Conservation (phyloP, 2,113 vertebrate genomes). For the Podiceps cristatus region DNA sequence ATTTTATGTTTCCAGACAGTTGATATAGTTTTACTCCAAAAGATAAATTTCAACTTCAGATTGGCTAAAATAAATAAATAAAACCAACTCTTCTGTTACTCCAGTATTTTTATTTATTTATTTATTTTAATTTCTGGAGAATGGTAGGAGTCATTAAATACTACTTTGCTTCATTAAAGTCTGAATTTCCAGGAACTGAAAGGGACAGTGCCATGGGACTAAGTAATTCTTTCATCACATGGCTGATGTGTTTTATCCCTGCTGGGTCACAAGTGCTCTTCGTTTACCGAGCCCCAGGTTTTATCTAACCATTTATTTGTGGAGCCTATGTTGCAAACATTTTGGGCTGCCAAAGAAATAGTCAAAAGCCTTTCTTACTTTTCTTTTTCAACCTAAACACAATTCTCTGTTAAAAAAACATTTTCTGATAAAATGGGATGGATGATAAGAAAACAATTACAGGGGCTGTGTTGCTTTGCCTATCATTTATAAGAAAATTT, state of each 20-base stretch:
- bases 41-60: neutral
- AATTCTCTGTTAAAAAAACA: neutral
- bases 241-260: neutral
- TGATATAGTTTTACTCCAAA: neutral
- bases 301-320: slow-evolving; percentile 1
- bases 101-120: no score
- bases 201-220: neutral
- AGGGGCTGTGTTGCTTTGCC: neutral
- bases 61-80: neutral
- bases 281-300: neutral
- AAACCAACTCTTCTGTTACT: neutral
- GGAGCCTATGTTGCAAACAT: neutral
- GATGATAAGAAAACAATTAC: slow-evolving; percentile 3
- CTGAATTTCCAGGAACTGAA: neutral
- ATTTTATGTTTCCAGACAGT: neutral
- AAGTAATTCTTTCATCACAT: neutral
- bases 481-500: neutral
- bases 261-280: neutral
- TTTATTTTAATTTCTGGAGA: neutral
- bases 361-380: neutral
- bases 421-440: neutral
- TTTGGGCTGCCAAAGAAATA: neutral
- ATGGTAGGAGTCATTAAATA: neutral
- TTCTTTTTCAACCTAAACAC: neutral
- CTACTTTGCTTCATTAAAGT: neutral